Percentiles rank a stretch among this genome's conserved stretches.
These are phyloP conservation scores for Halyomorpha halys DNA, from an alignment of 1,140 invertebrate genomes.

Conservation along the genomic window DNA sequence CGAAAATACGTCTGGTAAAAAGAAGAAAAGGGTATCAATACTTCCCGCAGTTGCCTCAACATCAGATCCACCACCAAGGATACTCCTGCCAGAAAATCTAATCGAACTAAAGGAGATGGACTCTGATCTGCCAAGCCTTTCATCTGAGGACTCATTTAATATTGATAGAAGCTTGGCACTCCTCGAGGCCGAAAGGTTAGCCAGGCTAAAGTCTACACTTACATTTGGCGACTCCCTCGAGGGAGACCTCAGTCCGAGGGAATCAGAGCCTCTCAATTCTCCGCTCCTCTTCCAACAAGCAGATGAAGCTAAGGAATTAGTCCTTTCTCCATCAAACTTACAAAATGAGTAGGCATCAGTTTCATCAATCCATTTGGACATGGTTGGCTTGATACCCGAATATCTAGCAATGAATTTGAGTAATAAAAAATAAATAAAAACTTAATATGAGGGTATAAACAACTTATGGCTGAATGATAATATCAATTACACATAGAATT, in stretches of 20 bases:
- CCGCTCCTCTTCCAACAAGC: constrained; percentile 20
- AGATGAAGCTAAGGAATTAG: constrained; percentile 25
- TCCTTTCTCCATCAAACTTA: constrained; percentile 29
- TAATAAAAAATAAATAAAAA: no score
- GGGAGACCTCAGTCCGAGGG: constrained; percentile 23
- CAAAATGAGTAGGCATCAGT: constrained; percentile 21
- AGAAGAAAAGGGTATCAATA: constrained; percentile 30
- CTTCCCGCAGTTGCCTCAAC: constrained; percentile 24
- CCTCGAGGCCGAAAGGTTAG: constrained; percentile 25
- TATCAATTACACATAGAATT: no score
- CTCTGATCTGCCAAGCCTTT: constrained; percentile 27
- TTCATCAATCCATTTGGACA: constrained; percentile 15
- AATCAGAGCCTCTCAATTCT: constrained; percentile 25
- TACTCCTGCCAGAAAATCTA: constrained; percentile 27
- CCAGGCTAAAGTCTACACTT: constrained; percentile 31
- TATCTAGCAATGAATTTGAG: no score
- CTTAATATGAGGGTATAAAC: no score
- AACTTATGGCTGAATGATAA: no score
- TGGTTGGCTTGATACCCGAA: no score
- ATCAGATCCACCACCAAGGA: constrained; percentile 20
- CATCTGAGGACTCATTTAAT: constrained; percentile 29
- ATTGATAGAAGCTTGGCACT: constrained; percentile 24
- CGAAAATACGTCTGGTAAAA: constrained; percentile 18
- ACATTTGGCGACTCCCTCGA: constrained; percentile 31
- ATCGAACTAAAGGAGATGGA: constrained; percentile 27